phyloP scores from a whole-genome alignment of 92 coral and sea anemone species.

The Epizoanthus ramosus region DNA sequence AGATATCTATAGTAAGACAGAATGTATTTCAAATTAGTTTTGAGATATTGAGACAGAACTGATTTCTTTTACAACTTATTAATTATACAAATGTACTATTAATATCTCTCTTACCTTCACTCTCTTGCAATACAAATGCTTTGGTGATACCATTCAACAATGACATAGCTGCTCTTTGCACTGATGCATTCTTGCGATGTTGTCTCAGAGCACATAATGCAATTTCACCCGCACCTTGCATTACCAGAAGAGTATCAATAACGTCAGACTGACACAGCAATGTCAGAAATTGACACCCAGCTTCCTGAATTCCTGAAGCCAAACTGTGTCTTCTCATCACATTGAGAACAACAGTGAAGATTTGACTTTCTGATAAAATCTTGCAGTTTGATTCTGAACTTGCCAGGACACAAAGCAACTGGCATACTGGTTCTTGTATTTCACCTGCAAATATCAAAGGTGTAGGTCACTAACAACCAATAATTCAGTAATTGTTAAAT shows the following conservation, averaged over 20 bases:
- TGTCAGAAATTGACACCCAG: slow-evolving; percentile 60
- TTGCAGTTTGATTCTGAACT: slow-evolving; percentile 49
- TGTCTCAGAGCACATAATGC: slow-evolving; percentile 28
- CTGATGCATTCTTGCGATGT: slow-evolving; percentile 30
- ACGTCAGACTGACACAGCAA: slow-evolving; percentile 45
- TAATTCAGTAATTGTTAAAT: too few relatives aligned
- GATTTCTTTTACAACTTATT: too few relatives aligned
- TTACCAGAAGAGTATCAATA: slow-evolving; percentile 44
- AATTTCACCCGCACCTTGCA: slow-evolving; percentile 35
- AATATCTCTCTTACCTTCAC: neutral
- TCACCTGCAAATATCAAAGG: slow-evolving; percentile 50
- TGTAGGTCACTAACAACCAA: too few relatives aligned
- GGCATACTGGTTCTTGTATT: slow-evolving; percentile 49
- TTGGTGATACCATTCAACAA: slow-evolving; percentile 16
- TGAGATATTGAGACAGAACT: too few relatives aligned
- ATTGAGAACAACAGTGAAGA: slow-evolving; percentile 51
- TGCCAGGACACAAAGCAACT: slow-evolving; percentile 57
- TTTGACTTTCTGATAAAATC: slow-evolving; percentile 38
- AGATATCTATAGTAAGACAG: too few relatives aligned
- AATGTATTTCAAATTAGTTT: too few relatives aligned
- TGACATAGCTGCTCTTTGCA: slow-evolving; percentile 12
- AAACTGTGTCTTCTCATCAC: slow-evolving; percentile 64
- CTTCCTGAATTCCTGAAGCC: slow-evolving; percentile 50
- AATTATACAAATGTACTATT: too few relatives aligned
- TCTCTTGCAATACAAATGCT: slow-evolving; percentile 5